phyloP scores from a whole-genome alignment of 2,888 invertebrate species.

The Torymus aiolomorphi region DNA sequence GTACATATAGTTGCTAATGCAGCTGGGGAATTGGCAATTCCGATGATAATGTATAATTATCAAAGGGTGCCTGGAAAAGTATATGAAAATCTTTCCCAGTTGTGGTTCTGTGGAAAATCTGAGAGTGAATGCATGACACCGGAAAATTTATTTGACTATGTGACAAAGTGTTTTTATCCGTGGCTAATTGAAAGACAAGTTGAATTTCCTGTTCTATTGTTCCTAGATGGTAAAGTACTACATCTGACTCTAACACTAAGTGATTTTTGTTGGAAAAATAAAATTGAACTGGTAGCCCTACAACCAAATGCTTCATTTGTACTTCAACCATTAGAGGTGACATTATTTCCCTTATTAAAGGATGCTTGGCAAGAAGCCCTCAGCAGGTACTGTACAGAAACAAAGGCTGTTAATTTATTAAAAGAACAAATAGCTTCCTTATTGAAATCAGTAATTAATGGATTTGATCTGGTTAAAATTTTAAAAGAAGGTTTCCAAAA shows the following conservation, averaged over 20 bases:
- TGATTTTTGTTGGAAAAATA: constrained; percentile 57
- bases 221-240: constrained; percentile 61
- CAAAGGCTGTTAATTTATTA: not conserved
- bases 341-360: constrained; percentile 58
- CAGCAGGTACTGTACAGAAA: not conserved
- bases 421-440: constrained; percentile 14
- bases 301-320: constrained; percentile 58
- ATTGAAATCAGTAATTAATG: constrained; percentile 24
- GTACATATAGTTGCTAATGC: constrained; percentile 51
- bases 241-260: constrained; percentile 59
- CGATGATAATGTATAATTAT: constrained; percentile 55
- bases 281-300: constrained; percentile 59
- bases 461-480: not conserved
- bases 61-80: constrained; percentile 43
- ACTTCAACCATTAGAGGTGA: constrained; percentile 58
- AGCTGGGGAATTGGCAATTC: constrained; percentile 55
- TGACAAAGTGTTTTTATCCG: constrained; percentile 59
- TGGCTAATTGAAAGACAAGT: constrained; percentile 56
- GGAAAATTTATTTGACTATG: constrained; percentile 60
- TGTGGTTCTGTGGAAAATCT: constrained; percentile 12
- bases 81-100: constrained; percentile 12
- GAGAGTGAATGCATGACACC: constrained; percentile 16
- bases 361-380: not conserved
- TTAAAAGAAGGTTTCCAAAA: constrained; percentile 24
- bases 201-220: constrained; percentile 60